Base-by-base conservation (phyloP, 2,797 vertebrate genomes). In the Microctenopoma stevenorrisi region DNA sequence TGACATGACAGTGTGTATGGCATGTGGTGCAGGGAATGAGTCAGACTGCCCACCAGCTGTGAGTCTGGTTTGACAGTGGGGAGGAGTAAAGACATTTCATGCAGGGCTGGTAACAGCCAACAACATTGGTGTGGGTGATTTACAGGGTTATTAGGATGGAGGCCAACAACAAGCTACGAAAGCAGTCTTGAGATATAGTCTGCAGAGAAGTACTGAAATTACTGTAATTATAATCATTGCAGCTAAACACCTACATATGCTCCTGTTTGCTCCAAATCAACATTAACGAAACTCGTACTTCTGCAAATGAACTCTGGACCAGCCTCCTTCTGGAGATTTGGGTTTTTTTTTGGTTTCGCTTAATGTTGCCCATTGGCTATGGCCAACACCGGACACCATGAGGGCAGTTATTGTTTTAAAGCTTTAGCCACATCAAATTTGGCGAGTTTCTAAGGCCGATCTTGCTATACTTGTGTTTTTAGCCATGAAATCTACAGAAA, bases 21-120 rank as follows among this genome's bases (percentile, higher is more conserved):
- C 88, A 86, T 91, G 92, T 86, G 86, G 88, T 84, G 78, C 85
- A 85, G 73, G 58, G 85, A 84, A 83, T 91, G 91, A 93, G 82
- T 93, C 91, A 93, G 86, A 70, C 87, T 82, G 86, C 87, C 88
- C 82, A 89, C 89, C 84, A 89, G 91, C 91, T 91, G 89, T 84
- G 89, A 83, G 80, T 64, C 52, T 64, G 57, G 78, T 70, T 68
- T 82, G 85, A 80, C 84, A 84, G 69, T 62, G 65, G 71, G 78
- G 80, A 78, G 85, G 83, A 88, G 79, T 78, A 83, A 79, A 86
- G 74, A 83, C 77, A 78, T 84, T 84, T 87, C 69, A 83, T 59
- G 73, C 69, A 64, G 84, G 50, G 79, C 58, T 69, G 80, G 60
- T 71, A 78, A 58, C 51, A 44, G 64, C 65, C 67, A 42, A 67